phyloP scores from a whole-genome alignment of 35 echinoderm and acorn worm species.

The Strongylocentrotus purpuratus region DNA sequence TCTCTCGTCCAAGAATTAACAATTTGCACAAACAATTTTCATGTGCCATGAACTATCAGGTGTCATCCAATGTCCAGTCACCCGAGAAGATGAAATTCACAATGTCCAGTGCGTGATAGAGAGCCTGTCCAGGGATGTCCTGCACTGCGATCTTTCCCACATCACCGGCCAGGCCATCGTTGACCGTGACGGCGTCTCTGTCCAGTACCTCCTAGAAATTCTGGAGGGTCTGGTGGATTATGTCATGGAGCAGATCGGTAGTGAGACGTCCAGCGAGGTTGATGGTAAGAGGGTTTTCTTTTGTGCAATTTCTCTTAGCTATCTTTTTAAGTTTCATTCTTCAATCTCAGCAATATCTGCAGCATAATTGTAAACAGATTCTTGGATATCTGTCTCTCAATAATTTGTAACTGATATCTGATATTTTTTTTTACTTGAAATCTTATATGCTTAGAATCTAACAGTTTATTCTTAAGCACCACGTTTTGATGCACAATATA shows the following conservation, averaged over 20 bases:
- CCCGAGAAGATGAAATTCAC: constrained; percentile 84
- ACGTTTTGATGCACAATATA: no score
- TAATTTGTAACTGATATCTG: no score
- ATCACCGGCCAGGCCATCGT: constrained; percentile 81
- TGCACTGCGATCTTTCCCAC: constrained; percentile 84
- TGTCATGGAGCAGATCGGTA: constrained; percentile 87
- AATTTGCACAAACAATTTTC: no score
- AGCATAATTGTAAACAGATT: no score
- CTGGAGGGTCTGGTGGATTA: constrained; percentile 74
- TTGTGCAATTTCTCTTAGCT: no score
- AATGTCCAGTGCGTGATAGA: constrained; percentile 84
- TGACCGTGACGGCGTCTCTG: constrained; percentile 63
- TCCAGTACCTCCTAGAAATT: constrained; percentile 88
- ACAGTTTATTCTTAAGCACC: no score
- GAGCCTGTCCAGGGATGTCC: constrained; percentile 68
- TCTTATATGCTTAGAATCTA: no score
- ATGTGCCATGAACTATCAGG: background rate
- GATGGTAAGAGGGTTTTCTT: constrained; percentile 56
- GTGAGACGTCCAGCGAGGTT: constrained; percentile 62
- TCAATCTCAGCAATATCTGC: no score
- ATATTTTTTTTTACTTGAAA: no score
- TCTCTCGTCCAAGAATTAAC: background rate
- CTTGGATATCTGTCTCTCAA: no score
- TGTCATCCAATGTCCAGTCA: constrained; percentile 54
- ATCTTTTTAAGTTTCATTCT: no score